Evolutionary conservation across 2,797 vertebrate species (phyloP).

Genomic region (Chelon labrosus): DNA sequence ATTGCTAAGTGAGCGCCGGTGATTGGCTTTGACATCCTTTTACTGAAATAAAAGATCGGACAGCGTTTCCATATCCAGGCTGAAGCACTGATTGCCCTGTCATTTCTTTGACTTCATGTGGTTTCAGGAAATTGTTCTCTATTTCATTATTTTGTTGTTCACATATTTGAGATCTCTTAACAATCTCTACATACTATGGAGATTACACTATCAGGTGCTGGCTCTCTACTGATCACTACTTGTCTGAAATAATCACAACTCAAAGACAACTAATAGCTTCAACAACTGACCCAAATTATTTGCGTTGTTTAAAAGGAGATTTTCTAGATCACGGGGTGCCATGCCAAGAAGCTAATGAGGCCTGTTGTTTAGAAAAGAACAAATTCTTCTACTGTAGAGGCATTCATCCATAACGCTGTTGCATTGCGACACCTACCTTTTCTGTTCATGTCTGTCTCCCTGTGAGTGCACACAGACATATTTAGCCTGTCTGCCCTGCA

Average conservation of each 20-base stretch:
- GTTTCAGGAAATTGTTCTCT: background rate
- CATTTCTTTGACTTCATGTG: conserved; percentile 23
- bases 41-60: conserved; percentile 44
- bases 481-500: conserved; percentile 56
- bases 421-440: conserved; percentile 47
- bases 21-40: conserved; percentile 66
- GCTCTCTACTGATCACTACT: background rate
- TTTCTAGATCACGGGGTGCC: conserved; percentile 51
- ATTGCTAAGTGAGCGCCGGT: conserved; percentile 61
- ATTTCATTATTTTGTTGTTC: background rate
- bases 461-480: conserved; percentile 29
- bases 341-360: conserved; percentile 63
- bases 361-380: conserved; percentile 53
- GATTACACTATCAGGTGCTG: background rate
- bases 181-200: background rate
- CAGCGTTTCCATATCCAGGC: conserved; percentile 20
- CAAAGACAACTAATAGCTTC: conserved; percentile 16
- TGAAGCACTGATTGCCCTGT: conserved; percentile 17
- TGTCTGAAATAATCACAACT: conserved; percentile 1
- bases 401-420: conserved; percentile 33
- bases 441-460: conserved; percentile 26
- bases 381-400: conserved; percentile 42
- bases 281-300: conserved; percentile 57
- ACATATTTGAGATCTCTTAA: background rate
- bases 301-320: conserved; percentile 58